A percentile compares a stretch with the other conserved stretches of the same genome.
phyloP scores from a whole-genome alignment of 2,888 invertebrate species.

The Cryptus viduatorius region DNA sequence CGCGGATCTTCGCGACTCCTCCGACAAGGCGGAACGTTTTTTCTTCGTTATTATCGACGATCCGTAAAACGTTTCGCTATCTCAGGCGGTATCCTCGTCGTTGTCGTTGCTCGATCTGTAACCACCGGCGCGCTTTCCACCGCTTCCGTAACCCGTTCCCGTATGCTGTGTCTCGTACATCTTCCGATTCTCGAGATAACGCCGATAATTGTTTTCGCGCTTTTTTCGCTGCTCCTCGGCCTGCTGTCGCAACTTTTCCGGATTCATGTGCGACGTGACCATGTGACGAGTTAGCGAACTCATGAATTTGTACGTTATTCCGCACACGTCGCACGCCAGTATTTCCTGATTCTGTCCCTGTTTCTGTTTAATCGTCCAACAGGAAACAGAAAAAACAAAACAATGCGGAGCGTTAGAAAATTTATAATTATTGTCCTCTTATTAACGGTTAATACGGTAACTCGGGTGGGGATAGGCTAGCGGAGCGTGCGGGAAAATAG shows the following conservation, averaged over 20 bases:
- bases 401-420: background rate
- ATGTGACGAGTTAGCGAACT: slow-evolving; percentile 88
- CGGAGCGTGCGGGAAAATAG: too few relatives aligned
- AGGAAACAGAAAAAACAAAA: slow-evolving; percentile 33
- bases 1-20: slow-evolving; percentile 26
- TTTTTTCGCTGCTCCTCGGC: slow-evolving; percentile 83
- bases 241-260: slow-evolving; percentile 83
- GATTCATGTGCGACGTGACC: slow-evolving; percentile 87
- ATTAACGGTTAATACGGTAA: too few relatives aligned
- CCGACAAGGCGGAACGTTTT: slow-evolving; percentile 7
- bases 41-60: background rate
- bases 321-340: slow-evolving; percentile 85
- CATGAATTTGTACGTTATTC: slow-evolving; percentile 86
- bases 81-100: slow-evolving; percentile 74
- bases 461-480: too few relatives aligned
- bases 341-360: slow-evolving; percentile 83
- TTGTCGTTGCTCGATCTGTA: slow-evolving; percentile 72
- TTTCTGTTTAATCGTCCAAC: slow-evolving; percentile 63
- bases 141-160: slow-evolving; percentile 68
- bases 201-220: slow-evolving; percentile 83
- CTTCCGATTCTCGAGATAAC: slow-evolving; percentile 83
- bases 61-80: background rate
- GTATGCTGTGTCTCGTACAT: slow-evolving; percentile 82
- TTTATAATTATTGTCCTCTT: too few relatives aligned
- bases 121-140: slow-evolving; percentile 71